Percentiles rank a stretch among this genome's conserved stretches.
phyloP scores from a whole-genome alignment of 2,113 vertebrate species.

The Chrysochloris asiatica region DNA sequence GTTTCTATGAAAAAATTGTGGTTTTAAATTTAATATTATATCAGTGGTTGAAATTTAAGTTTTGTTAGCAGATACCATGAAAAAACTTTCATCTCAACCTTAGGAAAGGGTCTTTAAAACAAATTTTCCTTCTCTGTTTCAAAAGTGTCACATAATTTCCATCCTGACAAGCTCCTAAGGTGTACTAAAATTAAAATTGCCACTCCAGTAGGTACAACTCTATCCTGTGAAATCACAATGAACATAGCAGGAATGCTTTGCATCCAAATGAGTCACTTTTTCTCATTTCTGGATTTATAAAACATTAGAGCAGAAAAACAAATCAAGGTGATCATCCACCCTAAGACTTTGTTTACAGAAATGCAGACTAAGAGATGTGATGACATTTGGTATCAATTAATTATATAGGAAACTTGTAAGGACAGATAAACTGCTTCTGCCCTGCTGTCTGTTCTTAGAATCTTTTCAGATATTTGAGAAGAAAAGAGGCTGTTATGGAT shows the following conservation, averaged over 20 bases:
- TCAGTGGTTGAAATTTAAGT: neutral
- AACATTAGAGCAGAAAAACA: neutral
- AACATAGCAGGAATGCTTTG: conserved; percentile 6
- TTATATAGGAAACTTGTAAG: neutral
- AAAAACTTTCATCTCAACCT: neutral
- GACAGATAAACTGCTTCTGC: neutral
- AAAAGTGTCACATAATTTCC: neutral
- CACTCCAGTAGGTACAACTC: conserved; percentile 39
- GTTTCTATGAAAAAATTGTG: neutral
- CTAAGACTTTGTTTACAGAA: neutral
- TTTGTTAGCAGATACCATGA: fast-evolving
- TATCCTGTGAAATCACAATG: conserved; percentile 5
- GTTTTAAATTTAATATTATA: neutral
- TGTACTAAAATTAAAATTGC: conserved; percentile 11
- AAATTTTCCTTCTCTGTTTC: neutral
- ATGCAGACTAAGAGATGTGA: neutral
- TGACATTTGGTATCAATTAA: conserved; percentile 12
- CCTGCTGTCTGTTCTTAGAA: neutral
- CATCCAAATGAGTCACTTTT: conserved; percentile 45
- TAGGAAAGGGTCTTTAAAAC: neutral
- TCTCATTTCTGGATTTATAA: neutral
- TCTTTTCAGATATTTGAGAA: conserved; percentile 7
- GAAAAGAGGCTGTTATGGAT: neutral
- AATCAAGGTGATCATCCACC: neutral
- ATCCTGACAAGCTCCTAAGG: neutral